Evolutionary conservation across 2,797 vertebrate species (phyloP), one percentile per base, ranked within the genome.

Genomic region (Sebastolobus alascanus): DNA sequence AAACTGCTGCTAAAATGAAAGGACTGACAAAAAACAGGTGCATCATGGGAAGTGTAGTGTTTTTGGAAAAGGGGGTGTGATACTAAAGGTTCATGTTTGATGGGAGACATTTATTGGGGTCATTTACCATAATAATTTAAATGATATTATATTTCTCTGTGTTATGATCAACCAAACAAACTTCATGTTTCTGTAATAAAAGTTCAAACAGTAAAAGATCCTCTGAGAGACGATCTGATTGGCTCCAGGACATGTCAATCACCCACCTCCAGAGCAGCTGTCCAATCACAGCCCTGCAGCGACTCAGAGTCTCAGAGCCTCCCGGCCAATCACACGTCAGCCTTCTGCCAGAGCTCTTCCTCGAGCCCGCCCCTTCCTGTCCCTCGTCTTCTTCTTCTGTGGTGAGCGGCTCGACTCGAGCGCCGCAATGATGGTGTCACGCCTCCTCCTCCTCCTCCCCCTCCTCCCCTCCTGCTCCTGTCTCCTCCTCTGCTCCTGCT

Each of bases 211-310:
- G 18, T 18, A 16, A 35, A 60, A 29, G 27, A 29, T 55, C 22
- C 0, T 38, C 35, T 37, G 38, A 38, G 38, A 38, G 3, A 38
- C 6, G 3, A 38, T 4, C 66, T 40, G 68, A 81, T 76, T 73
- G 82, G 85, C 69, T 84, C 56, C n/a, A 52, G 14, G 35, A 27
- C 22, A 35, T 6, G 16, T 80, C 70, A 59, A 12, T 72, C 73
- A 65, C 80, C 80, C 71, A 58, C 67, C 61, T 43, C 8, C 22
- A 8, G 0, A 76, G 52, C 22, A 58, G 43, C 64, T 13, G 54
- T 61, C 75, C 87, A 85, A 75, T 79, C 64, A 67, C 31, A 80
- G 29, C 4, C 60, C 73, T 56, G 64, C 52, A 63, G 33, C 2
- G 8, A n/a, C 46, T 66, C 33, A 12, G 18, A 14, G 31, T 27